Percentiles rank a stretch among this genome's conserved stretches.
Evolutionary conservation across 2,797 vertebrate species (phyloP).

Genomic region (Chromobotia macracanthus): DNA sequence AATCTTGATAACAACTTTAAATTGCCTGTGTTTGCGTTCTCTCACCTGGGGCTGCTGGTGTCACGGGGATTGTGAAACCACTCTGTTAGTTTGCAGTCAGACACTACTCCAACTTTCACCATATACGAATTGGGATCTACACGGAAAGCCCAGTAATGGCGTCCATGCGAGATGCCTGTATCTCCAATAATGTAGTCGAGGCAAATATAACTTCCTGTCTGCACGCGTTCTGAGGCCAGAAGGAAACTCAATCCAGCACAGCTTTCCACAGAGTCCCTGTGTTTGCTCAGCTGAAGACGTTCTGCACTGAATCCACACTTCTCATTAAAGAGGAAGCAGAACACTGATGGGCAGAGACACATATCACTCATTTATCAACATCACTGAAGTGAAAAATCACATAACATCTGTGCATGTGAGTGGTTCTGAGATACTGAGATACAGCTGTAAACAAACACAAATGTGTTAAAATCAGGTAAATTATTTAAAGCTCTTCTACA

Average conservation of each 20-base stretch:
- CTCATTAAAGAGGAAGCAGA: slow-evolving; percentile 93
- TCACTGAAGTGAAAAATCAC: neutral
- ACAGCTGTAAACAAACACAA: neutral
- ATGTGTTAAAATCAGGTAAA: too few species aligned
- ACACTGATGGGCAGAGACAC: slow-evolving; percentile 75
- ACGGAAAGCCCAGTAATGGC: slow-evolving; percentile 93
- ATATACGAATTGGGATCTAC: slow-evolving; percentile 90
- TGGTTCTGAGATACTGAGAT: too few species aligned
- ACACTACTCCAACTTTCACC: slow-evolving; percentile 94
- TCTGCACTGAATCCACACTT: slow-evolving; percentile 94
- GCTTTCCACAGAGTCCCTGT: slow-evolving; percentile 88
- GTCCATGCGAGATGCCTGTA: slow-evolving; percentile 87
- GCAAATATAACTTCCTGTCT: slow-evolving; percentile 88
- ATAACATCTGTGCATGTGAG: neutral
- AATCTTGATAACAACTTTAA: too few species aligned
- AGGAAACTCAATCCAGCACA: slow-evolving; percentile 89
- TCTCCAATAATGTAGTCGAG: slow-evolving; percentile 95
- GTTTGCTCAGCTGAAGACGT: slow-evolving; percentile 83
- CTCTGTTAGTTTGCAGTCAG: slow-evolving; percentile 88
- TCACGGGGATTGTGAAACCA: slow-evolving; percentile 93
- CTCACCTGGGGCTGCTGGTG: slow-evolving; percentile 89
- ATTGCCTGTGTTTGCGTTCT: neutral
- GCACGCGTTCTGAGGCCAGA: slow-evolving; percentile 87
- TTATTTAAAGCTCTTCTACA: too few species aligned
- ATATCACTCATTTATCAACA: neutral